Evolutionary conservation across 2,797 vertebrate genomes (phyloP).

Genomic region (Enteromius mattozi): DNA sequence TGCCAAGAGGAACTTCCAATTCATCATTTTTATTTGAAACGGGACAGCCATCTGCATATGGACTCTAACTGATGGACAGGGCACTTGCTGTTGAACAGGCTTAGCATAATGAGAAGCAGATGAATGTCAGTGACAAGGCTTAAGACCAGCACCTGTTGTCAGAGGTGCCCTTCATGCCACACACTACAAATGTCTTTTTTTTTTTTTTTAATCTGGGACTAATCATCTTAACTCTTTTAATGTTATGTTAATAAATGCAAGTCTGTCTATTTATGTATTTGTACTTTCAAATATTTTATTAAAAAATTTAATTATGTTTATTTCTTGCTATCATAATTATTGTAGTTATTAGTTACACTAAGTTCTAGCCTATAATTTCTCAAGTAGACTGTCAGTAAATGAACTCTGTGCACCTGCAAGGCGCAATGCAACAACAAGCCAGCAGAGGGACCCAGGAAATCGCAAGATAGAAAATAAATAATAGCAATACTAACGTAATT

Average conservation of each 20-base stretch:
- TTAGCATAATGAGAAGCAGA: slow-evolving; percentile 43
- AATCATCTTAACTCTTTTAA: neutral
- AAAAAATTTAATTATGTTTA: neutral
- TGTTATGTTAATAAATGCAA: neutral
- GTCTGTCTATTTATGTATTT: neutral
- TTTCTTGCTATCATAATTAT: neutral
- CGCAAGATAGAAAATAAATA: neutral
- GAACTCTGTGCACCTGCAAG: neutral
- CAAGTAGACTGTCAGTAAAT: neutral
- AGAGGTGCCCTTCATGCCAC: neutral
- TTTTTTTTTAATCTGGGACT: neutral
- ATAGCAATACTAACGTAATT: neutral
- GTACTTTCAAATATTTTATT: neutral
- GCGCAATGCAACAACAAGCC: neutral
- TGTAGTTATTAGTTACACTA: neutral
- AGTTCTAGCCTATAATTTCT: neutral
- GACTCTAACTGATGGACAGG: neutral
- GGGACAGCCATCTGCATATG: neutral
- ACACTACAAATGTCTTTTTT: neutral
- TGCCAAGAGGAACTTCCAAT: slow-evolving; percentile 20
- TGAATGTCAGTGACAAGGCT: slow-evolving; percentile 6
- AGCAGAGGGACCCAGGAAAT: neutral
- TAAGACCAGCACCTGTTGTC: slow-evolving; percentile 35
- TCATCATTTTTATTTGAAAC: slow-evolving; percentile 20
- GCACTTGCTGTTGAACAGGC: slow-evolving; percentile 29